Conservation (phyloP, 2,888 invertebrate species). For the Archips xylosteana region DNA sequence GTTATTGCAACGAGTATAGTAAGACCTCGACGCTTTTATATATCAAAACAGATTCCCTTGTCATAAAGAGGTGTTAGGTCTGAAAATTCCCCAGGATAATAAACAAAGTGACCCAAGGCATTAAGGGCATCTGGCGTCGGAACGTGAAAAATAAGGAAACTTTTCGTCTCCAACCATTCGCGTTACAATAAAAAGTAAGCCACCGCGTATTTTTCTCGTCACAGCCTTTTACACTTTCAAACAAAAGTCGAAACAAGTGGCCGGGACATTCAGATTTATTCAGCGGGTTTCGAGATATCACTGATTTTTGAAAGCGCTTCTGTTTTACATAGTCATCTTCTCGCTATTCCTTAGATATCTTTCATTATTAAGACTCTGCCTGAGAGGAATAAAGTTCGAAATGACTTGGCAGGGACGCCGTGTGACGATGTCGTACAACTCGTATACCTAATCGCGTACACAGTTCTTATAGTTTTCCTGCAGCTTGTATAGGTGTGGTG, state of each 20-base stretch:
- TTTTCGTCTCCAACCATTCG: conserved; percentile 56
- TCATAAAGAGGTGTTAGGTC: conserved; percentile 42
- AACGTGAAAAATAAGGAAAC: conserved; percentile 61
- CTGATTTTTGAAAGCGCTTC: conserved; percentile 48
- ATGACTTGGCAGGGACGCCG: conserved; percentile 1
- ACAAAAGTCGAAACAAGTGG: conserved; percentile 61
- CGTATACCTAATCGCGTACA: background rate
- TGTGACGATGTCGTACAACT: background rate
- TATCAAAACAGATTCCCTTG: conserved; percentile 35
- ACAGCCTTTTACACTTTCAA: conserved; percentile 55
- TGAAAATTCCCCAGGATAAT: conserved; percentile 44
- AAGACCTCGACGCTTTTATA: conserved; percentile 13
- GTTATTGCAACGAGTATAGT: background rate
- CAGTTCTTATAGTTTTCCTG: background rate
- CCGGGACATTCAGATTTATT: conserved; percentile 48
- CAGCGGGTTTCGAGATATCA: conserved; percentile 45
- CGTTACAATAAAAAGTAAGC: conserved; percentile 65
- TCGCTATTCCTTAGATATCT: conserved; percentile 26
- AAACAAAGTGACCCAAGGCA: conserved; percentile 60
- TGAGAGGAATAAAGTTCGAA: conserved; percentile 28
- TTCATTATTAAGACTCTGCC: conserved; percentile 30
- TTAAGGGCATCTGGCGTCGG: conserved; percentile 62
- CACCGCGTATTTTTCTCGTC: conserved; percentile 53
- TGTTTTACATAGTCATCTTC: conserved; percentile 35
- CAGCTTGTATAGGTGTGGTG: background rate